Evolutionary conservation across 2,888 invertebrate genomes (phyloP), one percentile per base, ranked within the genome.

Genomic region (Leucophenga maculata): DNA sequence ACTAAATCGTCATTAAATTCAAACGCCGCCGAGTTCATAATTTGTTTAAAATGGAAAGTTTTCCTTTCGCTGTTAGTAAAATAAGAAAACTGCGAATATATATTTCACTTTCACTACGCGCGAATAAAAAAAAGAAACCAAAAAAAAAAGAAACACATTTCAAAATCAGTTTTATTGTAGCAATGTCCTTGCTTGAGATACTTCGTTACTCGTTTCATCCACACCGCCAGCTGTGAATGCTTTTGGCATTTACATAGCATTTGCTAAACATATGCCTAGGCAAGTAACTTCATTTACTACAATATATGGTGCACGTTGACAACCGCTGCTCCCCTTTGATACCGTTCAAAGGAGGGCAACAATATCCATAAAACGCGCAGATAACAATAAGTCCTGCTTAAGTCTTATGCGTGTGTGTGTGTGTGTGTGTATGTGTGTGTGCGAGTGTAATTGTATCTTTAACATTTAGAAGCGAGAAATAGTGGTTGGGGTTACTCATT

Each of bases 371-470:
- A 82, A 82, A 83, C 82, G 81, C 80, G 78, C 76, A 82, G 84
- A 82, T 82, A 83, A 82, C 84, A 82, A 82, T 82, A 82, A 82
- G 81, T 82, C 83, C 81, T 83, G 82, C 74, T 82, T 82, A 82
- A 83, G 84, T 80, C 81, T 71, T 76, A 71, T 81, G 78, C 77
- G 79, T 72, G 44, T 59, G 50, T 59, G 59, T 11, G 48, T 48
- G 50, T 59, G 67, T 31, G 16, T 22, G 44, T n/a, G n/a, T n/a
- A n/a, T n/a, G 79, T 72, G 44, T 59, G 50, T 57, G 59, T 67
- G 46, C 55, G 57, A 46, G 46, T 67, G 16, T 46, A n/a, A 50
- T 50, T 50, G 55, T 44, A 22, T 55, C 16, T 55, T 32, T 44
- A 46, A 26, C 46, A 50, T 18, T 6, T 31, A 14, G 44, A 66